Evolutionary conservation across 2,113 vertebrate species (phyloP).

Genomic region (Nannobrachium achirus): DNA sequence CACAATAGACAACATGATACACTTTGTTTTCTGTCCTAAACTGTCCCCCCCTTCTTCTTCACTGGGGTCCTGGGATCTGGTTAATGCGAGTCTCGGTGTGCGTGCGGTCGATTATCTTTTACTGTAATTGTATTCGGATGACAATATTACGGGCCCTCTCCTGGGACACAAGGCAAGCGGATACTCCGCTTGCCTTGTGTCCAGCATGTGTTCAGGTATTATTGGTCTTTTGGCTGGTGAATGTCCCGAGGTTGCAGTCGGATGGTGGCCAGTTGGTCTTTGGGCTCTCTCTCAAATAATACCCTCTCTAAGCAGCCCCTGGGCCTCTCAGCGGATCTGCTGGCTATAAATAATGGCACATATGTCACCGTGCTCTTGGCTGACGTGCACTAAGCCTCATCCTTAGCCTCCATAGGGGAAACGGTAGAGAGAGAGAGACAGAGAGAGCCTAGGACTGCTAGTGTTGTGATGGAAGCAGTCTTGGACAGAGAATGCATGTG

Average conservation of each 20-base stretch:
- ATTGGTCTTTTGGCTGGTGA: slow-evolving; percentile 19
- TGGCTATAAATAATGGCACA: slow-evolving; percentile 74
- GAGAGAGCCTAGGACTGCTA: slow-evolving; percentile 17
- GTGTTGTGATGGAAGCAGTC: neutral
- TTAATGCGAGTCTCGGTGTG: slow-evolving; percentile 1
- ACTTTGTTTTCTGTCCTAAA: neutral
- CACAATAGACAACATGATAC: neutral
- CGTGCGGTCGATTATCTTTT: neutral
- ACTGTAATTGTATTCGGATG: slow-evolving; percentile 24
- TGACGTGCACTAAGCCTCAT: slow-evolving; percentile 54
- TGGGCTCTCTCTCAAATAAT: slow-evolving; percentile 59
- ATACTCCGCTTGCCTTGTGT: slow-evolving; percentile 1
- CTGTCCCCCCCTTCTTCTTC: slow-evolving; percentile 2
- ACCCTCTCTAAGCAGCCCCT: slow-evolving; percentile 59
- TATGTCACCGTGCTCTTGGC: slow-evolving; percentile 60
- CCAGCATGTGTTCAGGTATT: neutral
- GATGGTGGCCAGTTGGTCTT: slow-evolving; percentile 46
- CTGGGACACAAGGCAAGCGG: too few species aligned
- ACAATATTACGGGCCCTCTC: slow-evolving; percentile 15
- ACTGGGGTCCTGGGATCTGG: neutral
- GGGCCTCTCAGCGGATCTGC: slow-evolving; percentile 60
- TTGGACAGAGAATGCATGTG: neutral
- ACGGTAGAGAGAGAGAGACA: neutral
- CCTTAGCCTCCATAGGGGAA: slow-evolving; percentile 40
- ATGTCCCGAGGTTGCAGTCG: slow-evolving; percentile 16